A percentile compares a stretch with the other conserved stretches of the same genome.
Conservation (phyloP, 2,113 vertebrate species). For the Dolichallabes microphthalmus region DNA sequence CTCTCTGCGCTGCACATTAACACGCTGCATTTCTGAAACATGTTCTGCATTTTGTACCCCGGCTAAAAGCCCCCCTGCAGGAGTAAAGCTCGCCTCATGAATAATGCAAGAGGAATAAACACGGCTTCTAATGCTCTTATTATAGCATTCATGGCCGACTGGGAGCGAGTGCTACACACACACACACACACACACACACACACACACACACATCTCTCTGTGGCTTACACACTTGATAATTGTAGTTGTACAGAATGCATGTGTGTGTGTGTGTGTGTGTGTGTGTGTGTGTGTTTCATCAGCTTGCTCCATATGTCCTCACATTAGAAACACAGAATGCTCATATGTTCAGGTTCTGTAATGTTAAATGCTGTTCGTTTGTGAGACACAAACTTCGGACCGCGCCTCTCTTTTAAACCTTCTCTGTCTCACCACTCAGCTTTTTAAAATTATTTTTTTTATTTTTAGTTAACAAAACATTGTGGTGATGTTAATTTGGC, state of each 20-base stretch:
- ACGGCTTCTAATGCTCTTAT: constrained; percentile 49
- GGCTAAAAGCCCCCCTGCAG: constrained; percentile 46
- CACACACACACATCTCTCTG: constrained; percentile 21
- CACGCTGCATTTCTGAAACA: not conserved
- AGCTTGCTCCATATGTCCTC: not conserved
- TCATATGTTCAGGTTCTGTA: not conserved
- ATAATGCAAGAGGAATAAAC: constrained; percentile 53
- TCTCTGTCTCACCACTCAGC: not conserved
- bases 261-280: too few relatives aligned
- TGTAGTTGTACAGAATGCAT: too few relatives aligned
- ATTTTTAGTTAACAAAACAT: too few relatives aligned
- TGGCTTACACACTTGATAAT: too few relatives aligned
- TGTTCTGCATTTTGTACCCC: constrained; percentile 20
- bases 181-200: not conserved
- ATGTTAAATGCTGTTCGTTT: not conserved
- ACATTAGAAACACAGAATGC: not conserved
- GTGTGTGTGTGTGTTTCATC: not conserved
- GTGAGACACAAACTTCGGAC: not conserved
- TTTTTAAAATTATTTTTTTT: too few relatives aligned
- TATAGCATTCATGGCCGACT: constrained; percentile 33
- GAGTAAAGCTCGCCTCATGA: constrained; percentile 42
- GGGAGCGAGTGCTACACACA: constrained; percentile 8
- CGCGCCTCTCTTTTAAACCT: not conserved
- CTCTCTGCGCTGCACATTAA: not conserved
- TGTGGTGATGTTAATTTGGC: too few relatives aligned